These are phyloP conservation scores for Rhamphomyia laevipes DNA, from an alignment of 2,888 invertebrate genomes.

Conservation along the genomic window DNA sequence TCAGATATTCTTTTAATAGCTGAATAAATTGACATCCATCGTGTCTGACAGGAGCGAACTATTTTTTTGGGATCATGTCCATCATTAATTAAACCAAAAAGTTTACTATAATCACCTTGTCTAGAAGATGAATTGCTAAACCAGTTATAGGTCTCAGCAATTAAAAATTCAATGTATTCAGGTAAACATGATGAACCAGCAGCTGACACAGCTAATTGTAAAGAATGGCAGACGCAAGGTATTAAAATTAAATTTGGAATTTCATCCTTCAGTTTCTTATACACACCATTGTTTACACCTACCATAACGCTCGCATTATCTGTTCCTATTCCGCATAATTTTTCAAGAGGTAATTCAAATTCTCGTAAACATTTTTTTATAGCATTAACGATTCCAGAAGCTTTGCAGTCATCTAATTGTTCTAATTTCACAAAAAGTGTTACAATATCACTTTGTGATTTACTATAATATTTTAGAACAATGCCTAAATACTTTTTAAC, in stretches of 20 bases:
- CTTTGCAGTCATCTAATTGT: not conserved
- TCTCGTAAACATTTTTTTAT: not conserved
- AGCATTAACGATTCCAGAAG: not conserved
- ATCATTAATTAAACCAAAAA: not conserved
- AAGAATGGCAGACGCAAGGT: constrained; percentile 1
- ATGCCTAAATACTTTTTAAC: not conserved
- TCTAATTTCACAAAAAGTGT: not conserved
- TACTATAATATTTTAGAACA: not conserved
- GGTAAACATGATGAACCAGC: not conserved
- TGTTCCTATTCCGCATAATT: not conserved
- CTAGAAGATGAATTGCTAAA: not conserved
- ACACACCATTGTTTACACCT: not conserved
- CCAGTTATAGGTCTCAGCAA: constrained; percentile 1
- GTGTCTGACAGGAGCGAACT: not conserved
- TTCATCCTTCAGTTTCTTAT: not conserved
- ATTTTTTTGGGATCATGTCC: not conserved
- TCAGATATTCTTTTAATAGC: not conserved
- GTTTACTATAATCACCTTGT: not conserved
- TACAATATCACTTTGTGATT: not conserved
- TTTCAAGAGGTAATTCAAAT: not conserved
- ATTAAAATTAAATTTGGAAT: not conserved
- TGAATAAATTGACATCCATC: constrained; percentile 1
- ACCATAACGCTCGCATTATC: constrained; percentile 4
- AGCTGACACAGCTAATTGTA: constrained; percentile 1
- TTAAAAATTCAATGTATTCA: not conserved